These are phyloP conservation scores for Takifugu flavidus DNA, from an alignment of 2,113 vertebrate species.

Conservation along the genomic window DNA sequence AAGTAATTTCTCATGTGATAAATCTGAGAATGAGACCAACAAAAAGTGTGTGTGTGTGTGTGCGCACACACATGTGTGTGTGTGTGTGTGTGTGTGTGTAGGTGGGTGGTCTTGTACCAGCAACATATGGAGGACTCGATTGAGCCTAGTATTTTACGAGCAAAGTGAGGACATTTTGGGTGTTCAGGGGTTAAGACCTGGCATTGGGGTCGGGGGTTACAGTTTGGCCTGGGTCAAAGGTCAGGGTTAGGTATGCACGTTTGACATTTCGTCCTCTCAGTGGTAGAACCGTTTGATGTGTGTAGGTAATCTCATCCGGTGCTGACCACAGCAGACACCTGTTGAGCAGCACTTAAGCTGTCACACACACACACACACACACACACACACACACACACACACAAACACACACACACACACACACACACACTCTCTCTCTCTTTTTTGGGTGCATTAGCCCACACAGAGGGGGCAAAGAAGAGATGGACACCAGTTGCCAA, in stretches of 20 bases:
- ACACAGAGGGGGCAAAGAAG: conserved; percentile 14
- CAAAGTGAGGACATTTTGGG: too few species aligned
- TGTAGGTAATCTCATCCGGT: conserved; percentile 29
- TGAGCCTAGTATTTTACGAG: too few species aligned
- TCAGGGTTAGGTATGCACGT: not conserved
- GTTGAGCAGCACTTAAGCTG: conserved; percentile 37
- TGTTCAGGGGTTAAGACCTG: too few species aligned
- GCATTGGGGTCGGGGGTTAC: not conserved
- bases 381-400: conserved; percentile 29
- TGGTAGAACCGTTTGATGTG: conserved; percentile 1
- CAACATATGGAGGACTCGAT: too few species aligned
- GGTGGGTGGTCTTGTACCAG: too few species aligned
- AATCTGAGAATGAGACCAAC: too few species aligned
- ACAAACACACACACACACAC: not conserved
- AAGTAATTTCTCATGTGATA: too few species aligned
- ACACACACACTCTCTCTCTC: not conserved
- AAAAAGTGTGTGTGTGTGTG: not conserved
- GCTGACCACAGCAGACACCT: conserved; percentile 50
- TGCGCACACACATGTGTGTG: conserved; percentile 1
- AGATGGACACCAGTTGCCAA: conserved; percentile 31
- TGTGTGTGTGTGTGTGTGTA: conserved; percentile 7
- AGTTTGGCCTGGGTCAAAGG: not conserved
- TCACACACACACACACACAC: conserved; percentile 15
- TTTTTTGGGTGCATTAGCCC: not conserved
- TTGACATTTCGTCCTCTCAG: too few species aligned